Percentiles rank a stretch among this genome's conserved stretches.
Evolutionary conservation across 2,113 vertebrate species (phyloP).

Genomic region (Chaetorhynchus papuensis): DNA sequence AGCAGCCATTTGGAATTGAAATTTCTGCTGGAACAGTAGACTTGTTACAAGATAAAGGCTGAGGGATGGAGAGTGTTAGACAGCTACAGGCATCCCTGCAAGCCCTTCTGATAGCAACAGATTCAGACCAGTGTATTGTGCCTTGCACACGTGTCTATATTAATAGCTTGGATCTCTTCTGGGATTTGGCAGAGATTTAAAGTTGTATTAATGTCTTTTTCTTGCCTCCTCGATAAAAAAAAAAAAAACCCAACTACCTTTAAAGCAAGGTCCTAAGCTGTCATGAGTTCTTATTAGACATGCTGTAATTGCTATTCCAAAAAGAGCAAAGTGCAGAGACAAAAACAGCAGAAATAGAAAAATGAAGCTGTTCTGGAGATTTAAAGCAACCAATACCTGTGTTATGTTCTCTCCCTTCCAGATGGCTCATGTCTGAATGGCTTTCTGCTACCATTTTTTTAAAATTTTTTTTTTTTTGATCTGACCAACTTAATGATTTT

Average conservation of each 20-base stretch:
- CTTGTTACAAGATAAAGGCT: neutral
- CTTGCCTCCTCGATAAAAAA: neutral
- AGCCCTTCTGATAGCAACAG: neutral
- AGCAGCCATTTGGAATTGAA: neutral
- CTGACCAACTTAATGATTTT: slow-evolving; percentile 25
- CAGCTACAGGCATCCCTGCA: neutral
- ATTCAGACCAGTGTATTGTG: neutral
- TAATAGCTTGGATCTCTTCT: neutral
- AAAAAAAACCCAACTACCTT: neutral
- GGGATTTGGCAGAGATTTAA: neutral
- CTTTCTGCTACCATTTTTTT: neutral
- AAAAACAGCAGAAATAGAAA: neutral
- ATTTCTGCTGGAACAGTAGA: neutral
- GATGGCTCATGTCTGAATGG: neutral
- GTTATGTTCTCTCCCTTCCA: neutral
- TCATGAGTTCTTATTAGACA: slow-evolving; percentile 18
- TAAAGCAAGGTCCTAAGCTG: neutral
- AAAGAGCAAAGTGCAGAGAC: neutral
- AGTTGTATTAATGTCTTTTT: slow-evolving; percentile 48
- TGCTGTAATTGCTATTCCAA: neutral
- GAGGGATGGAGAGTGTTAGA: neutral
- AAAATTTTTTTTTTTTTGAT: neutral
- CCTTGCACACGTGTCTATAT: neutral
- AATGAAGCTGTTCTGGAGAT: neutral
- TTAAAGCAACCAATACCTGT: neutral